Conservation (phyloP, 2,797 vertebrate species). For the Pogonophryne albipinna region DNA sequence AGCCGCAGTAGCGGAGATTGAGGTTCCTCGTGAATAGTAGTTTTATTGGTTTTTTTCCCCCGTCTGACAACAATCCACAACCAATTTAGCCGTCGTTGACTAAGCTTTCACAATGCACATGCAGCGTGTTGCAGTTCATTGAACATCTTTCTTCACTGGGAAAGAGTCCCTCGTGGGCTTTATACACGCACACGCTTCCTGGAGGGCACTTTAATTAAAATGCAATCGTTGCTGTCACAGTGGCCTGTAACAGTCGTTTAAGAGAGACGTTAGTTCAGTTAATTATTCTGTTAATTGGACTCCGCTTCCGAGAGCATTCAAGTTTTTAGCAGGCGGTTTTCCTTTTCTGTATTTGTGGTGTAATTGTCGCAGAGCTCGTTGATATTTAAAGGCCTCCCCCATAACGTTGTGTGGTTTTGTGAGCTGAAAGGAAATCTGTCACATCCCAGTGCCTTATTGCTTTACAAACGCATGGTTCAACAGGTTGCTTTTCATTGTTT, state of each 20-base stretch:
- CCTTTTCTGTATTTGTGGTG: slow-evolving; percentile 37
- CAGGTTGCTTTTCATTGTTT: not conserved
- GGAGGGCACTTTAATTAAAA: slow-evolving; percentile 83
- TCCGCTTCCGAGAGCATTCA: slow-evolving; percentile 46
- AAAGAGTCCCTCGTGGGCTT: slow-evolving; percentile 69
- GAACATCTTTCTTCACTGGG: slow-evolving; percentile 68
- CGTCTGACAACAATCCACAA: slow-evolving; percentile 66
- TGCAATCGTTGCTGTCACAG: slow-evolving; percentile 69
- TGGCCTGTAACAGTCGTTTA: slow-evolving; percentile 74
- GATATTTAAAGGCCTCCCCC: slow-evolving; percentile 10
- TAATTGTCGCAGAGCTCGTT: slow-evolving; percentile 28
- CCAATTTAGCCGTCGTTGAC: slow-evolving; percentile 63
- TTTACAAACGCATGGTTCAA: not conserved
- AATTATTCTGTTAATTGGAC: slow-evolving; percentile 83
- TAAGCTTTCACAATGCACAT: slow-evolving; percentile 42
- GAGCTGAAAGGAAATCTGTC: slow-evolving; percentile 10
- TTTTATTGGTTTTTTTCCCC: slow-evolving; percentile 38
- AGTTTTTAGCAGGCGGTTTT: slow-evolving; percentile 44
- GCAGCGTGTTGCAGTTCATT: slow-evolving; percentile 51
- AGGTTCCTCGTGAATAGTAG: slow-evolving; percentile 59
- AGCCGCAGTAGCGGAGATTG: slow-evolving; percentile 42
- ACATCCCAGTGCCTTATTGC: slow-evolving; percentile 3
- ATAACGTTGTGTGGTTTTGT: not conserved
- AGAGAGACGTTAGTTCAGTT: slow-evolving; percentile 76
- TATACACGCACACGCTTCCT: slow-evolving; percentile 68